These are phyloP conservation scores for Clarias laeviceps DNA, from an alignment of 2,797 vertebrate genomes.

Conservation along the genomic window DNA sequence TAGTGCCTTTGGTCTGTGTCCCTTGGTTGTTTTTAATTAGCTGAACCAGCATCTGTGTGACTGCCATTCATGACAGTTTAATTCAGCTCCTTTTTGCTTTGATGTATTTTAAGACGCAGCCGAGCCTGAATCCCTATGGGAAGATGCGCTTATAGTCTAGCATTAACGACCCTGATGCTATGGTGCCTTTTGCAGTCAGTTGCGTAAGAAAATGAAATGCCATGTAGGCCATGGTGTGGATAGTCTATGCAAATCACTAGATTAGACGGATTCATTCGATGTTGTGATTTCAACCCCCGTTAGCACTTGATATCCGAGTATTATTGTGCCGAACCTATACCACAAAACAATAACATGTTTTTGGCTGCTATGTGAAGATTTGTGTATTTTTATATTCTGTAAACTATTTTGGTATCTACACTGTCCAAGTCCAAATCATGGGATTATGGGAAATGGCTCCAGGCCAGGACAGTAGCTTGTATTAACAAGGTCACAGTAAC, in stretches of 20 bases:
- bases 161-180: neutral
- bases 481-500: slow-evolving; percentile 60
- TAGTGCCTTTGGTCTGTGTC: neutral
- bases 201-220: neutral
- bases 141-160: neutral
- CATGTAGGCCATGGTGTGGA: no score
- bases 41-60: neutral
- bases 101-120: slow-evolving; percentile 6
- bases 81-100: neutral
- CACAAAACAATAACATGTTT: neutral
- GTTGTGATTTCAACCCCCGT: neutral
- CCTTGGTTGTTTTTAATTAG: neutral
- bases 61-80: neutral
- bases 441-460: slow-evolving; percentile 36
- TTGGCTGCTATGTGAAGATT: neutral
- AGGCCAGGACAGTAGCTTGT: slow-evolving; percentile 35
- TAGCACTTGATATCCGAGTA: neutral
- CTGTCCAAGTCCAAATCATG: slow-evolving; percentile 16
- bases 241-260: neutral
- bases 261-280: neutral
- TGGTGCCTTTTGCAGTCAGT: neutral
- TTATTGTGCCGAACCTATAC: neutral
- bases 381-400: slow-evolving; percentile 13
- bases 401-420: slow-evolving; percentile 18
- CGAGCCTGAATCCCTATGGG: neutral